Evolutionary conservation across 2,797 vertebrate genomes (phyloP).

Genomic region (Pipistrellus pygmaeus): DNA sequence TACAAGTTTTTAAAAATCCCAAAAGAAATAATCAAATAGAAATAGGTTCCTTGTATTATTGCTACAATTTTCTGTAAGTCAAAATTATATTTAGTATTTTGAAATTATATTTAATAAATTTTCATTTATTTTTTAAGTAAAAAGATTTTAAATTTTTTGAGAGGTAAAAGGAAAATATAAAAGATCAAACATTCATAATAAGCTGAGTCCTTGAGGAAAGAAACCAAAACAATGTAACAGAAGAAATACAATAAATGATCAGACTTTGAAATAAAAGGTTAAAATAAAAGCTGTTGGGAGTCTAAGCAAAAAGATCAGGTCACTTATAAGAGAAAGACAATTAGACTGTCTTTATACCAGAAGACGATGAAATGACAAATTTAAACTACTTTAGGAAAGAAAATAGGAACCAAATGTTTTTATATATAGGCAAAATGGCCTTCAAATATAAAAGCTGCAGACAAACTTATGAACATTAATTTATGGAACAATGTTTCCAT

Average conservation of each 20-base stretch:
- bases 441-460: background rate
- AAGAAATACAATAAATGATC: background rate
- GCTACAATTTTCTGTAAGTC: background rate
- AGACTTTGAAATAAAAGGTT: background rate
- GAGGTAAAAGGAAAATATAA: background rate
- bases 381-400: background rate
- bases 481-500: background rate
- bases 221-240: background rate
- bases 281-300: background rate
- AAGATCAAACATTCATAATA: background rate
- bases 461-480: background rate
- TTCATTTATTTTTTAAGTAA: background rate
- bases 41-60: background rate
- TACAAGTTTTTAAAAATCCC: background rate
- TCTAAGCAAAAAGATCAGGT: background rate
- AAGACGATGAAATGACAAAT: background rate
- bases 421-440: background rate
- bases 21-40: slow-evolving; percentile 3
- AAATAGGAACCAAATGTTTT: background rate
- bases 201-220: background rate
- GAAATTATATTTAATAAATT: background rate
- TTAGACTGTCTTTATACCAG: background rate
- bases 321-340: background rate
- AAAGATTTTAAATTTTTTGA: background rate
- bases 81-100: background rate